Conservation (phyloP, 2,888 invertebrate species). For the Calameuta filiformis region DNA sequence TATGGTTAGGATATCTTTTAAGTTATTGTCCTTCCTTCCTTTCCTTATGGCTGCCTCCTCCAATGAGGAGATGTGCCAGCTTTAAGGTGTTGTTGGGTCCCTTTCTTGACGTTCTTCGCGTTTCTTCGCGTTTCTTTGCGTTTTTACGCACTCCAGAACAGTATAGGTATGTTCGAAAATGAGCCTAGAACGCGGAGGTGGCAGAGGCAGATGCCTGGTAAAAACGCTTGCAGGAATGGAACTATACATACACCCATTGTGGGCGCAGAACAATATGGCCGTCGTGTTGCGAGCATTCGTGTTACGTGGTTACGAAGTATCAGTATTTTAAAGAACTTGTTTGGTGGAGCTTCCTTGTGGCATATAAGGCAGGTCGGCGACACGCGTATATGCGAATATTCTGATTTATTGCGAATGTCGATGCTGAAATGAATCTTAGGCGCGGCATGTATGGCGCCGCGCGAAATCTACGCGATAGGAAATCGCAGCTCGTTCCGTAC, state of each 20-base stretch:
- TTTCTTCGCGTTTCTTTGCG: no score
- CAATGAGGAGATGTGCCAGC: no score
- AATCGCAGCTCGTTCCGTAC: slow-evolving; percentile 56
- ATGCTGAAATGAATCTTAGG: slow-evolving; percentile 62
- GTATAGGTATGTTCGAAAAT: no score
- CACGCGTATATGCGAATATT: background rate
- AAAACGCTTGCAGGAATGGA: no score
- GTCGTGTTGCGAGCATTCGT: background rate
- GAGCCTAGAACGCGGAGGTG: no score
- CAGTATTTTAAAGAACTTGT: background rate
- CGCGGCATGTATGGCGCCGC: slow-evolving; percentile 61
- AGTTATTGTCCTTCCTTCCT: background rate
- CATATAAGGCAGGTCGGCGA: background rate
- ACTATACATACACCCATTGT: background rate
- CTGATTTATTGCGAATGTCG: slow-evolving; percentile 21
- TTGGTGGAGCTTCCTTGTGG: background rate
- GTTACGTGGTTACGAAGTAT: background rate
- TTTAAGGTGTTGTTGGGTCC: no score
- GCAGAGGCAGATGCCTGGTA: no score
- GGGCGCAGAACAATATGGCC: slow-evolving; percentile 1
- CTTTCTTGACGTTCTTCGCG: no score
- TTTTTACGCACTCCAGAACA: no score
- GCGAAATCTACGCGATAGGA: slow-evolving; percentile 58
- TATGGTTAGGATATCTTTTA: background rate
- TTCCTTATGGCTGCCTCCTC: no score